A percentile compares a stretch with the other conserved stretches of the same genome.
Conservation (phyloP, 1,140 invertebrate species). For the Agrilus planipennis region DNA sequence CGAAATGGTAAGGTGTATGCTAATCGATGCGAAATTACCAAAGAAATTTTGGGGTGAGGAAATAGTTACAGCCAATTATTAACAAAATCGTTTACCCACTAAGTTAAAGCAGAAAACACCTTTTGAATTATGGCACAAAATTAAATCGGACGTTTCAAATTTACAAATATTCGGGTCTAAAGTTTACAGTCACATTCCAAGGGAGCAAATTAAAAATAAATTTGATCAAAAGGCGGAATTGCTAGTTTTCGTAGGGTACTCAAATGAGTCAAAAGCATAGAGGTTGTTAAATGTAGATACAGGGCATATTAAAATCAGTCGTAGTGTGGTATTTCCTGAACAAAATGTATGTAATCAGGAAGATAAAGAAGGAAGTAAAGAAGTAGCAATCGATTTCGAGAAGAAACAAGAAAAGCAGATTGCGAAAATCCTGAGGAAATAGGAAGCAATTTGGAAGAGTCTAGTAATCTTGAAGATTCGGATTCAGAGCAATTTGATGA, state of each 20-base stretch:
- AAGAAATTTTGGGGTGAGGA: conserved; percentile 6
- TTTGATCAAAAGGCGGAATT: conserved; percentile 8
- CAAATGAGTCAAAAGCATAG: conserved; percentile 32
- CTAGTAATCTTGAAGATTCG: too few relatives aligned
- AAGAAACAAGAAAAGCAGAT: too few relatives aligned
- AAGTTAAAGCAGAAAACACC: conserved; percentile 2
- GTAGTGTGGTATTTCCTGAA: conserved; percentile 23
- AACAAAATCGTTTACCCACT: conserved; percentile 2
- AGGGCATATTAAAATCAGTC: conserved; percentile 15
- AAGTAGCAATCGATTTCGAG: too few relatives aligned
- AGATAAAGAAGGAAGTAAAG: too few relatives aligned
- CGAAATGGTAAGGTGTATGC: conserved; percentile 13
- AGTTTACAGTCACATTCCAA: not conserved
- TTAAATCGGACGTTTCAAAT: conserved; percentile 1
- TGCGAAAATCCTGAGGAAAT: too few relatives aligned
- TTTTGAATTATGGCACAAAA: conserved; percentile 3
- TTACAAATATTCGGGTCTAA: conserved; percentile 7
- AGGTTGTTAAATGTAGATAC: conserved; percentile 27
- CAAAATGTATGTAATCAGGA: too few relatives aligned
- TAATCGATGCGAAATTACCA: not conserved
- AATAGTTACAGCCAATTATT: conserved; percentile 5
- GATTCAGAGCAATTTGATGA: too few relatives aligned
- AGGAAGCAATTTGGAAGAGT: too few relatives aligned
- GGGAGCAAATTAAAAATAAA: conserved; percentile 8
- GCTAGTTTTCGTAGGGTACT: too few relatives aligned